A percentile compares a stretch with the other conserved stretches of the same genome.
phyloP scores from a whole-genome alignment of 1,140 invertebrate genomes.

The Drosophila simulans region DNA sequence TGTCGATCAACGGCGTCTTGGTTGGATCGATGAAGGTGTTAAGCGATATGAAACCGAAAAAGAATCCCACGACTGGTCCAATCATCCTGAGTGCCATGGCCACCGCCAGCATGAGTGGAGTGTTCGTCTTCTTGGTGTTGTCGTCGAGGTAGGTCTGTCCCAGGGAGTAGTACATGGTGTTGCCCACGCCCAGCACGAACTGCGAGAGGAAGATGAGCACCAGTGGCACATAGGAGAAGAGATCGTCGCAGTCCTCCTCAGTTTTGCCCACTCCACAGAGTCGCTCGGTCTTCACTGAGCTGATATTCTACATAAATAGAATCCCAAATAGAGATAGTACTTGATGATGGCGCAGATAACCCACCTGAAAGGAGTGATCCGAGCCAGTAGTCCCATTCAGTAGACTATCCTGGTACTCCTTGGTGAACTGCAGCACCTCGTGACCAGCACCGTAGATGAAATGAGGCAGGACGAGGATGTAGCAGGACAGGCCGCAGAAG shows the following conservation, averaged over 20 bases:
- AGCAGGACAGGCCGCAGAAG: constrained; percentile 88
- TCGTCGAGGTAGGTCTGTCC: constrained; percentile 90
- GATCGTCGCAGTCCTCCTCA: constrained; percentile 85
- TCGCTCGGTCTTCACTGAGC: constrained; percentile 47
- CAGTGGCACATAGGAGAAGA: constrained; percentile 86
- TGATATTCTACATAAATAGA: constrained; percentile 41
- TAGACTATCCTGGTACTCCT: constrained; percentile 77
- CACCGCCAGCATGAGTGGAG: constrained; percentile 86
- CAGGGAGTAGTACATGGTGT: constrained; percentile 88
- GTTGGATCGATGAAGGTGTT: constrained; percentile 88
- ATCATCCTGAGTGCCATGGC: constrained; percentile 79
- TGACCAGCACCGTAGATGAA: constrained; percentile 88
- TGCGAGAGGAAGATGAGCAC: constrained; percentile 89
- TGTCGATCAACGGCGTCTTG: constrained; percentile 87
- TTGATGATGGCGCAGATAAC: not conserved
- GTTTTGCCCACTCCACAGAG: constrained; percentile 57
- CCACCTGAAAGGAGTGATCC: constrained; percentile 49
- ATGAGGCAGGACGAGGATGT: constrained; percentile 88
- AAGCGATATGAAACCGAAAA: constrained; percentile 86
- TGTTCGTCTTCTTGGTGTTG: constrained; percentile 89
- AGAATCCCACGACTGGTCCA: constrained; percentile 80
- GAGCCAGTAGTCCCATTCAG: constrained; percentile 34
- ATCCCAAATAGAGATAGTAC: not conserved
- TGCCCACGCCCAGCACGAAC: constrained; percentile 89
- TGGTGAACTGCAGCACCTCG: constrained; percentile 85